Conservation (phyloP, 2,888 invertebrate species). For the Campoplex capitator region DNA sequence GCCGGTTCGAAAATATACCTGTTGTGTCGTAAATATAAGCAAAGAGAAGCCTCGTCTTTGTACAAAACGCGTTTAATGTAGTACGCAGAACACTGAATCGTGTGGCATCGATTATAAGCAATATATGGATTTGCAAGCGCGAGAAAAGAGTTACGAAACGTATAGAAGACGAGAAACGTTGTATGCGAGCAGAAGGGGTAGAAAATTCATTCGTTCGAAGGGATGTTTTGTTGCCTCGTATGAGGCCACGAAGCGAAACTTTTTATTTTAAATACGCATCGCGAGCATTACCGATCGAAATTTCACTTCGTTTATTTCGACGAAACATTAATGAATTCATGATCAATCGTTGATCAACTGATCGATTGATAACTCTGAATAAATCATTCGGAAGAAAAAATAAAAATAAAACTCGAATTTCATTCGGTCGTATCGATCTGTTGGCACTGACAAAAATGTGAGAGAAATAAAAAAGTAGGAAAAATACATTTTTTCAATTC, state of each 20-base stretch:
- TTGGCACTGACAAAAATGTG: not conserved
- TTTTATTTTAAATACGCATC: conserved; percentile 14
- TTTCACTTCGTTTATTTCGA: not conserved
- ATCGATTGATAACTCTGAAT: not conserved
- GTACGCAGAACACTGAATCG: conserved; percentile 60
- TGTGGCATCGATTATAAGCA: conserved; percentile 61
- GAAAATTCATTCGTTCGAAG: not conserved
- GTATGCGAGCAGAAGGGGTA: not conserved
- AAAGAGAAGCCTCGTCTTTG: conserved; percentile 6
- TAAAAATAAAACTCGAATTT: not conserved
- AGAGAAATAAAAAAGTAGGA: not conserved
- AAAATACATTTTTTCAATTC: not conserved
- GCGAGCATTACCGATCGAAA: not conserved
- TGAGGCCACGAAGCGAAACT: not conserved
- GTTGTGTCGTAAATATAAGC: conserved; percentile 53
- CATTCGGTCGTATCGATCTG: not conserved
- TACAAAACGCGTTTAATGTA: conserved; percentile 44
- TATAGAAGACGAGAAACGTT: not conserved
- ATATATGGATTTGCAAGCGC: conserved; percentile 59
- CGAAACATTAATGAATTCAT: not conserved
- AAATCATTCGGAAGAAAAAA: not conserved
- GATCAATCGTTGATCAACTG: not conserved
- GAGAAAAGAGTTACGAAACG: conserved; percentile 36
- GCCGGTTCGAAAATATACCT: conserved; percentile 57
- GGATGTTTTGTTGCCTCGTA: not conserved